Percentiles rank a stretch among this genome's conserved stretches.
Conservation (phyloP, 2,797 vertebrate genomes). For the Myotis myotis region DNA sequence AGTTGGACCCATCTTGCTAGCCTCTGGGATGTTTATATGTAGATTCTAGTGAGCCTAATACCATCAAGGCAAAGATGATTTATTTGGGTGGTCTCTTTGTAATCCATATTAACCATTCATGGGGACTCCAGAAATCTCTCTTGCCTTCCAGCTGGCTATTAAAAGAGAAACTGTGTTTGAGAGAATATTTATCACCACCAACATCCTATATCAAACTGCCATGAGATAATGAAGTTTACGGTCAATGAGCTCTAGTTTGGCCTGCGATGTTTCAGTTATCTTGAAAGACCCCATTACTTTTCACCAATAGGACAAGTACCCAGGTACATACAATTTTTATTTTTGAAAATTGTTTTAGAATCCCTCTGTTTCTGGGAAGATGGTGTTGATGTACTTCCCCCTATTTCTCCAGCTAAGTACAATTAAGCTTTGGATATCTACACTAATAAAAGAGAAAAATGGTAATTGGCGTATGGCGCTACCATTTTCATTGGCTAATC, state of each 20-base stretch:
- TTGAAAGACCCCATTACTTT: neutral
- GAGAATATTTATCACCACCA: conserved; percentile 23
- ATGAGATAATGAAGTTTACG: neutral
- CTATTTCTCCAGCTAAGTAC: neutral
- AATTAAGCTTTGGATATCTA: neutral
- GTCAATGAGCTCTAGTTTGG: neutral
- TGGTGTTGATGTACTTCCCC: neutral
- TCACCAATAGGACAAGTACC: neutral
- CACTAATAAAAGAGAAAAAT: too few relatives aligned
- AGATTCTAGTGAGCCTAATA: neutral
- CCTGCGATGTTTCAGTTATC: neutral
- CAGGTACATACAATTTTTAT: neutral
- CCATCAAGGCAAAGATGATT: neutral
- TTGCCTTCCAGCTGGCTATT: neutral
- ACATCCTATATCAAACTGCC: neutral
- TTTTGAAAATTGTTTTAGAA: neutral
- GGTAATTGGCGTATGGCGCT: too few relatives aligned
- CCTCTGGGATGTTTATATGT: neutral
- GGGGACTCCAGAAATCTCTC: neutral
- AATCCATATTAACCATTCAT: neutral
- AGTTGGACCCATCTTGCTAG: neutral
- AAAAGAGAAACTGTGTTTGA: conserved; percentile 34
- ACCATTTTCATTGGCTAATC: too few relatives aligned
- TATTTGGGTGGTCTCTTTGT: neutral
- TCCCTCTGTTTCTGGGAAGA: neutral